A percentile compares a stretch with the other conserved stretches of the same genome.
Conservation (phyloP, 2,113 vertebrate genomes). For the Monarcha castaneiventris region DNA sequence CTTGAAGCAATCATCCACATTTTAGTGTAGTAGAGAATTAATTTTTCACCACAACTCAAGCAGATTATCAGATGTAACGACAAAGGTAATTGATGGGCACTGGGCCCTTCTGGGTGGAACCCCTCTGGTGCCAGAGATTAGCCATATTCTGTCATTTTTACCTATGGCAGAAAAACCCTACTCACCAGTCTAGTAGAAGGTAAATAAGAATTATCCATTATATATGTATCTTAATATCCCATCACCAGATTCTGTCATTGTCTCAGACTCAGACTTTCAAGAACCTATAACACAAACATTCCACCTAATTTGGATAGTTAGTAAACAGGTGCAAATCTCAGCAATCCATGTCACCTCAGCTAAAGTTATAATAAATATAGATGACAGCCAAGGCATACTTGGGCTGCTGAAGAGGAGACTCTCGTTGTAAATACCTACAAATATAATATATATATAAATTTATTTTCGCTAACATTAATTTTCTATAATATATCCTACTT, state of each 20-base stretch:
- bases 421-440: neutral
- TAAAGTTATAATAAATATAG: neutral
- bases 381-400: neutral
- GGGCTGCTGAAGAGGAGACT: neutral
- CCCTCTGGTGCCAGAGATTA: neutral
- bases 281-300: neutral
- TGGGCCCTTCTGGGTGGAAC: neutral
- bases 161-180: neutral
- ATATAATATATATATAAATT: neutral
- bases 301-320: neutral
- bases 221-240: neutral
- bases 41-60: neutral
- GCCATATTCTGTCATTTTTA: neutral
- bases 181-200: neutral
- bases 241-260: neutral
- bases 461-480: neutral
- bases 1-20: neutral
- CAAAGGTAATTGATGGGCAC: neutral
- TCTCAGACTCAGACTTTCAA: neutral
- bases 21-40: neutral
- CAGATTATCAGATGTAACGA: neutral
- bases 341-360: neutral
- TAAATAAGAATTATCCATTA: neutral
- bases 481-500: neutral
- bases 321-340: neutral